These are phyloP conservation scores for Meandrina meandrites DNA, from an alignment of 92 coral and sea anemone genomes.

Conservation along the genomic window DNA sequence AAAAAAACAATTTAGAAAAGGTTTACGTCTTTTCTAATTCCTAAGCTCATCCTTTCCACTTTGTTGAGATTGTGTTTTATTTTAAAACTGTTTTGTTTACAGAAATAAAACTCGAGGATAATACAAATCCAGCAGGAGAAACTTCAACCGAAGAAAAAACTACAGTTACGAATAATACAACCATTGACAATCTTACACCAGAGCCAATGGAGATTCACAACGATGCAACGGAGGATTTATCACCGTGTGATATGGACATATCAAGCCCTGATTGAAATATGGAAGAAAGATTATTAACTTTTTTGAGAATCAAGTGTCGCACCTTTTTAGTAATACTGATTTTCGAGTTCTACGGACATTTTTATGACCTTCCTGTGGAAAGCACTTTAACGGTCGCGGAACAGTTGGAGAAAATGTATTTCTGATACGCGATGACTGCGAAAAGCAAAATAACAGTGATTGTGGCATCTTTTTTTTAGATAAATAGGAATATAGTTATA, in stretches of 20 bases:
- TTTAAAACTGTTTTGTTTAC: background rate
- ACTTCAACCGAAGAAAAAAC: constrained; percentile 6
- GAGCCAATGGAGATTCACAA: constrained; percentile 47
- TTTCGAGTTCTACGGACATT: background rate
- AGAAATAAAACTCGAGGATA: constrained; percentile 19
- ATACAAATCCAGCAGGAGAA: background rate
- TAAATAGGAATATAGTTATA: background rate
- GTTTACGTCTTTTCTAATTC: background rate
- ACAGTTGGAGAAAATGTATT: background rate
- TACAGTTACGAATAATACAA: constrained; percentile 14
- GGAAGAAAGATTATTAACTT: background rate
- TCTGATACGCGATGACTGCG: background rate
- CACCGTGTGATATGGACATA: constrained; percentile 83
- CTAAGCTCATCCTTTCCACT: background rate
- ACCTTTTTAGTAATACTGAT: background rate
- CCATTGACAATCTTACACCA: constrained; percentile 32
- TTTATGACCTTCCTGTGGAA: background rate
- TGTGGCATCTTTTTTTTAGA: background rate
- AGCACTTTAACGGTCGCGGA: background rate
- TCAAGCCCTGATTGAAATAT: constrained; percentile 67
- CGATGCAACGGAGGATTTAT: constrained; percentile 65
- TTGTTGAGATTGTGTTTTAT: background rate
- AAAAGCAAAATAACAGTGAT: background rate
- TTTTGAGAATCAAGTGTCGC: background rate
- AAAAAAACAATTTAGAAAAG: too few relatives aligned